phyloP scores from a whole-genome alignment of 2,797 vertebrate species.

The Alauda arvensis region DNA sequence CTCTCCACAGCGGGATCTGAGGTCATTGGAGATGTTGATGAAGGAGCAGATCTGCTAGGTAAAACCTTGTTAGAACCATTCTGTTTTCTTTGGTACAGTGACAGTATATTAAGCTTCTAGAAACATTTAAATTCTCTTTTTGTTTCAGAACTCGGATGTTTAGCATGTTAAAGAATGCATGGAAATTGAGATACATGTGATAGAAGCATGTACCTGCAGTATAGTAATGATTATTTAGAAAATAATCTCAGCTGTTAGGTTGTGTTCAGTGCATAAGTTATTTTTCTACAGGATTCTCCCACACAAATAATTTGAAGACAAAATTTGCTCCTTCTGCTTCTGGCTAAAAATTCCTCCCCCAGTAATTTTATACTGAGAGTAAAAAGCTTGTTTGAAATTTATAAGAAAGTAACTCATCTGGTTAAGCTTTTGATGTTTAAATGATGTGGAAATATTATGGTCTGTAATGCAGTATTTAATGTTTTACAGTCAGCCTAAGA shows the following conservation, averaged over 20 bases:
- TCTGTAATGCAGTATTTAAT: not conserved
- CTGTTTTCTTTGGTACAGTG: not conserved
- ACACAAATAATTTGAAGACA: not conserved
- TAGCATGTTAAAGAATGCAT: not conserved
- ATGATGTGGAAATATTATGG: not conserved
- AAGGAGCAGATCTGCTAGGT: slow-evolving; percentile 96
- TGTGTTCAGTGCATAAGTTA: not conserved
- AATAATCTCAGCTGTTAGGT: not conserved
- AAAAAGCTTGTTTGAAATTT: not conserved
- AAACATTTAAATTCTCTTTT: not conserved
- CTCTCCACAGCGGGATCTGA: slow-evolving; percentile 94
- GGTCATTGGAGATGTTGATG: slow-evolving; percentile 96
- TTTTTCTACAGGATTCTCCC: not conserved
- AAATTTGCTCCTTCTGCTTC: not conserved
- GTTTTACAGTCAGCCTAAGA: not conserved
- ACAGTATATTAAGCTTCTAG: not conserved
- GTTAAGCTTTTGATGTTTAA: not conserved
- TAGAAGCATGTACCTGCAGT: not conserved
- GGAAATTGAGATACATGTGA: not conserved
- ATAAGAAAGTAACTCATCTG: not conserved
- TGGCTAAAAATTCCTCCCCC: not conserved
- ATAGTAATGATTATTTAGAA: not conserved
- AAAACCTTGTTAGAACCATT: slow-evolving; percentile 36
- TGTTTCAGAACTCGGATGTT: not conserved
- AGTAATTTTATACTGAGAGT: not conserved